Base-by-base conservation (phyloP, 2,113 vertebrate species). In the Coracopsis vasa region DNA sequence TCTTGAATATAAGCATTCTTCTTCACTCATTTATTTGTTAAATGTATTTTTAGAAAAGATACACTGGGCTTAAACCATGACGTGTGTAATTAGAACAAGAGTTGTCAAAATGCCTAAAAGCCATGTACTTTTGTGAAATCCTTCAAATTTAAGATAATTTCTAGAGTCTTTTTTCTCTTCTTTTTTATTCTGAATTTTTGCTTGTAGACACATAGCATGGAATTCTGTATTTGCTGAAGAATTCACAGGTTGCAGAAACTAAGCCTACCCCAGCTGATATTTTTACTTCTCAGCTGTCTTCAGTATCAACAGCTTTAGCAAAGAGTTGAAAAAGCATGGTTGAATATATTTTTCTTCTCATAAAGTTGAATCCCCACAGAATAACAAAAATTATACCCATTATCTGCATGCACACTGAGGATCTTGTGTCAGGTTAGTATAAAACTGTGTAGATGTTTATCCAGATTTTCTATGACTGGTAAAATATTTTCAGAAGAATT, bases 241-340 rank as follows among this genome's bases (percentile, higher is more conserved):
- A 51, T 37, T 17, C 24, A 54, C 8, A 41, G 11, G 9, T 27
- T 81, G 13, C 16, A 80, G 60, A 47, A 93, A 7, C 4, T 45
- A 29, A 90, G 7, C 2, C 2, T 41, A 5, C 3, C n/a, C 72
- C 15, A 39, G 13, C 0, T 20, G 2, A 8, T 50, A 53, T 47
- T 90, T 94, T 69, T 35, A 42, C 27, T 71, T 35, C 31, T 79
- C 24, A 51, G 11, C 3, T 41, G 6, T 45, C 42, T 56, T 56
- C 21, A 66, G 10, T 15, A 74, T 3, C 23, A 64, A 54, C 4
- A 41, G 7, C 21, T 61, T 44, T 18, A 41, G 2, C 11, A 62
- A 13, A 25, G 1, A 65, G 13, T 11, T 65, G 35, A 45, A 90
- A 91, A 92, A 51, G 1, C 12, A 10, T 33, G 10, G 2, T 47